Conservation (phyloP, 92 coral and sea anemone species). For the Micromussa lordhowensis region DNA sequence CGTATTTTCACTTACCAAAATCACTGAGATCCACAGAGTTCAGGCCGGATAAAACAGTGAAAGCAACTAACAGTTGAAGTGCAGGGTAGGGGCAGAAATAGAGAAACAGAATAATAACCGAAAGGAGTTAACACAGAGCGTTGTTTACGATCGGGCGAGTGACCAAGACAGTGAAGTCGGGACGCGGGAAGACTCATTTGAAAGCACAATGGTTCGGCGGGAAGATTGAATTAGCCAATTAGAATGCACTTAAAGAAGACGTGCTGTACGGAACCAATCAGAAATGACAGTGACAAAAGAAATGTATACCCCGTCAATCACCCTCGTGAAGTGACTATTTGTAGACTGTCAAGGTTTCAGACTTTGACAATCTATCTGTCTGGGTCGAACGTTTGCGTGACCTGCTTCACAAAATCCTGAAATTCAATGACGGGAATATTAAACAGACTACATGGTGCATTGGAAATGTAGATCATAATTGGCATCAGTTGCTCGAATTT, state of each 20-base stretch:
- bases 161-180: neutral
- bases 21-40: neutral
- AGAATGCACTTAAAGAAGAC: neutral
- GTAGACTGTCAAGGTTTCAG: neutral
- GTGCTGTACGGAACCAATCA: conserved; percentile 7
- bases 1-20: conserved; percentile 9
- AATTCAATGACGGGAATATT: too few relatives aligned
- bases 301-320: neutral
- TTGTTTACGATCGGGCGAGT: neutral
- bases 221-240: conserved; percentile 63
- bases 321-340: too few relatives aligned
- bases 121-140: neutral
- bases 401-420: too few relatives aligned
- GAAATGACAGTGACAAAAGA: neutral
- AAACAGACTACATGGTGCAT: too few relatives aligned
- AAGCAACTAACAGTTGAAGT: neutral
- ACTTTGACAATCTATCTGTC: neutral
- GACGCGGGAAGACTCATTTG: too few relatives aligned
- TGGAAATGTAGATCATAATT: too few relatives aligned
- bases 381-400: neutral
- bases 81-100: neutral
- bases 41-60: neutral
- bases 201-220: conserved; percentile 29
- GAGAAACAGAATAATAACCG: neutral
- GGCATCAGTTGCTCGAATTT: too few relatives aligned